A percentile compares a stretch with the other conserved stretches of the same genome.
Evolutionary conservation across 2,888 invertebrate species (phyloP).

Genomic region (Sipha maydis): DNA sequence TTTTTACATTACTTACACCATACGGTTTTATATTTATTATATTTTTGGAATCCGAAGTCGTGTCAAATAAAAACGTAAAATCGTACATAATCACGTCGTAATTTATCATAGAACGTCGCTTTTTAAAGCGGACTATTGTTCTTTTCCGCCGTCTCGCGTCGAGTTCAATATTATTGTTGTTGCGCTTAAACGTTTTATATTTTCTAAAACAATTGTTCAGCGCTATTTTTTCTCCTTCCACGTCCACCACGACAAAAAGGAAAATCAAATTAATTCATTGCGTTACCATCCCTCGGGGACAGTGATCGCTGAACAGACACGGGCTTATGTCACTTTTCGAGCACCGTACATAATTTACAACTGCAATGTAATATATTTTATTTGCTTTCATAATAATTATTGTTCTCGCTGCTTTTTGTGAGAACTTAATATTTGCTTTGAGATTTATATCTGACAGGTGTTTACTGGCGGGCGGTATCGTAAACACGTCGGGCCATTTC

Average conservation of each 20-base stretch:
- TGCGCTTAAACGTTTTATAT: neutral
- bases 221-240: neutral
- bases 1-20: neutral
- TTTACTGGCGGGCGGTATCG: slow-evolving; percentile 30
- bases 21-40: neutral
- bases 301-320: neutral
- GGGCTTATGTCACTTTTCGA: neutral
- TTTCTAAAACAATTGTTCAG: neutral
- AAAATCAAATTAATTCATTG: neutral
- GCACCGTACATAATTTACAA: slow-evolving; percentile 6
- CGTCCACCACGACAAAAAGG: neutral
- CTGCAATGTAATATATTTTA: neutral
- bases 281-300: neutral
- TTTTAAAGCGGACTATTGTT: neutral
- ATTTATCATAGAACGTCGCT: neutral
- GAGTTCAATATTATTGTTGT: neutral
- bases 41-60: too few species aligned
- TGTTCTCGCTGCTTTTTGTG: neutral
- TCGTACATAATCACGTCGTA: neutral
- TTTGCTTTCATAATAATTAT: slow-evolving; percentile 37
- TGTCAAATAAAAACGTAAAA: neutral
- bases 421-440: slow-evolving; percentile 43
- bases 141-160: neutral
- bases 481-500: slow-evolving; percentile 3
- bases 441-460: slow-evolving; percentile 46